Evolutionary conservation across 1,140 invertebrate species (phyloP).

Genomic region (Wasmannia auropunctata): DNA sequence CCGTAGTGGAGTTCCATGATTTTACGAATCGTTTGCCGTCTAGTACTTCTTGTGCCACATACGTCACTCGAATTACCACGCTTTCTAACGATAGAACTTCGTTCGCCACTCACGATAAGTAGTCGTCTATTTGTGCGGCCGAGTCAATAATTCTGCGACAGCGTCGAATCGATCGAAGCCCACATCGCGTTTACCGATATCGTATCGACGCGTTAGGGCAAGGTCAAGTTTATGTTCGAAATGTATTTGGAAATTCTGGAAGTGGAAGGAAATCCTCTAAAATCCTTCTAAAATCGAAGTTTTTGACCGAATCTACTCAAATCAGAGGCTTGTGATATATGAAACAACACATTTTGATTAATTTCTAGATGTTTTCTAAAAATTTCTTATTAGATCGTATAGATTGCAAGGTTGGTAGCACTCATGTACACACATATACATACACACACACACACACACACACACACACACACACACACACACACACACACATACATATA

Average conservation of each 20-base stretch:
- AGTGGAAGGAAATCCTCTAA: constrained; percentile 5
- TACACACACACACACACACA: neutral
- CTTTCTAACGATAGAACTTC: constrained; percentile 73
- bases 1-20: constrained; percentile 34
- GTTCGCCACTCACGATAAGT: constrained; percentile 66
- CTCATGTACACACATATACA: neutral
- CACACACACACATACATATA: neutral
- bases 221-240: constrained; percentile 63
- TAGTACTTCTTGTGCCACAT: constrained; percentile 71
- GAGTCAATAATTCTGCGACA: constrained; percentile 40
- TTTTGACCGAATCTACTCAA: neutral
- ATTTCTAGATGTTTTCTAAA: neutral
- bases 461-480: neutral
- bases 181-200: neutral
- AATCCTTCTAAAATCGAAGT: neutral
- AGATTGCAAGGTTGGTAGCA: neutral
- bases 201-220: constrained; percentile 17
- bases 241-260: constrained; percentile 11
- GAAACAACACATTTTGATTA: neutral
- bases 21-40: constrained; percentile 64
- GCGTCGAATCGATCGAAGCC: neutral
- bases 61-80: constrained; percentile 72
- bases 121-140: constrained; percentile 28
- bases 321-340: no score
- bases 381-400: neutral